Evolutionary conservation across 2,888 invertebrate genomes (phyloP), one percentile per base, ranked within the genome.

Genomic region (Drosophila mimica): DNA sequence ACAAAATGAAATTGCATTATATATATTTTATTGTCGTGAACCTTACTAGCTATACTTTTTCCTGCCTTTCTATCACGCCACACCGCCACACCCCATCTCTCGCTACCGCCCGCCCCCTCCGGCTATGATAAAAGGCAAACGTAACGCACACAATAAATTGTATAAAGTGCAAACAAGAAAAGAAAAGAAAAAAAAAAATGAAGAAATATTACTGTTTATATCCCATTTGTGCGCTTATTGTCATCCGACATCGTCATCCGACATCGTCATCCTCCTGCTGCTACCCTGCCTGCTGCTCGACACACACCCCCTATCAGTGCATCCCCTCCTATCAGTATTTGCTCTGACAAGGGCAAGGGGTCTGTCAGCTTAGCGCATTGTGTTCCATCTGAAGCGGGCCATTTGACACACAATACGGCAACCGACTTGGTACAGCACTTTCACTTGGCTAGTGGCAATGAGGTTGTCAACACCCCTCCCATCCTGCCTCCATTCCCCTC

Each of bases 141-240:
- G 68, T 62, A 63, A 72, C 65, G 68, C 79, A 66, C 51, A 79
- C 81, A 81, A 76, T 76, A 79, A 79, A 81, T 72, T 81, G 74
- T 59, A 56, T 71, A 69, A 77, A 77, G 66, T 78, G 87, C 70
- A 76, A 73, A 68, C 25, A 74, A 51, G 54, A 56, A 46, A 58
- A 38, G 20, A 33, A 58, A 59, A 31, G 25, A 33, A n/a, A 36
- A n/a, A 33, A 43, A 25, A 36, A 33, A 46, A 57, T 7, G 48
- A 62, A 57, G 59, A 52, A 64, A 61, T 65, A 67, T 80, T 74
- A 71, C 74, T 80, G 82, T 84, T 82, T 74, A 82, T 84, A 67
- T 84, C 68, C 76, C 79, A 83, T 86, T 86, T 86, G 81, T 74
- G 67, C 60, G 73, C 75, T 74, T 74, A 78, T 82, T 83, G 84